Conservation (phyloP, 2,113 vertebrate genomes). For the Ellobius talpinus region DNA sequence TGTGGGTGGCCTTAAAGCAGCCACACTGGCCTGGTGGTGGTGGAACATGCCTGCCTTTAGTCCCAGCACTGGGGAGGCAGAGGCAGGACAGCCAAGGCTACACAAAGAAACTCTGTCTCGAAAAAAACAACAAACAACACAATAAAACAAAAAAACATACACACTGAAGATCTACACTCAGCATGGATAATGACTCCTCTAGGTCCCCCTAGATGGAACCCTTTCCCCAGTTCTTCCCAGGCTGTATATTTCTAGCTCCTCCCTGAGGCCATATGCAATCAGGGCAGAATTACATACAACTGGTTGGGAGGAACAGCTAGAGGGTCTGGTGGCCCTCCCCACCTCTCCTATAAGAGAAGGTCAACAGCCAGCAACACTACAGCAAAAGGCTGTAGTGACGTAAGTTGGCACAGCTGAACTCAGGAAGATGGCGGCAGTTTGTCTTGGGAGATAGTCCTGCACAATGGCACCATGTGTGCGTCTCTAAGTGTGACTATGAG, state of each 20-base stretch:
- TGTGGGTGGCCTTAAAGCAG: not conserved
- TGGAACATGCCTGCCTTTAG: not conserved
- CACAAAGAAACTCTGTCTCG: not conserved
- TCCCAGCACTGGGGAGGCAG: not conserved
- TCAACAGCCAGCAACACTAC: not conserved
- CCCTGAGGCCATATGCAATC: not conserved
- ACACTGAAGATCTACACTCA: not conserved
- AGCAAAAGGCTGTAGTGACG: too few species aligned
- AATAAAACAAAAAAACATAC: not conserved
- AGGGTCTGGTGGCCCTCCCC: not conserved
- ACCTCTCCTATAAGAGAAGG: not conserved
- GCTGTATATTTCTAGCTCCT: not conserved
- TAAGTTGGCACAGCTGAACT: not conserved
- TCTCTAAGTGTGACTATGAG: not conserved
- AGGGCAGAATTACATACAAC: not conserved
- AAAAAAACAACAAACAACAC: not conserved
- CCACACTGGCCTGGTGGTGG: not conserved
- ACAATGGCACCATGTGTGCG: not conserved
- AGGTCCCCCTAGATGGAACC: not conserved
- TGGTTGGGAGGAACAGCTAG: not conserved
- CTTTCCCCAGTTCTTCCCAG: not conserved
- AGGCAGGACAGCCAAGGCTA: not conserved
- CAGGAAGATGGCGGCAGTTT: not conserved
- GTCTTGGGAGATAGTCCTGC: not conserved
- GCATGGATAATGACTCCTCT: too few species aligned